Evolutionary conservation across 1,140 invertebrate species (phyloP).

Genomic region (Dendroctonus ponderosae): DNA sequence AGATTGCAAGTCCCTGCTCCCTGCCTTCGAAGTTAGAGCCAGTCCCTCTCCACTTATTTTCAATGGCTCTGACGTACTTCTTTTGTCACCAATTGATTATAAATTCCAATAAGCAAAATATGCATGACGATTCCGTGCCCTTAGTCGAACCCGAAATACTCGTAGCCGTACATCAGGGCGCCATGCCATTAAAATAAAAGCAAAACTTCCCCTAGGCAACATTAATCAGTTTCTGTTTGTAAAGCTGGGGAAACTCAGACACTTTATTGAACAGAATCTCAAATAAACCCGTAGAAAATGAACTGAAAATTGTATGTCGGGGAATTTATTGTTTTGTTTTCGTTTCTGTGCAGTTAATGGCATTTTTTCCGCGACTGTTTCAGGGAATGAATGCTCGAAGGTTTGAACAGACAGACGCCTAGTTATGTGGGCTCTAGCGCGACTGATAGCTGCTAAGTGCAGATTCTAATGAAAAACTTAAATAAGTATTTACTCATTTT

Average conservation of each 20-base stretch:
- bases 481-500: no score
- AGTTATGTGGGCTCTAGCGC: no score
- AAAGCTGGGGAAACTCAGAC: conserved; percentile 37
- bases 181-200: conserved; percentile 22
- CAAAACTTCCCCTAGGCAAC: conserved; percentile 17
- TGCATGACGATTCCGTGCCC: background rate
- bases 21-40: no score
- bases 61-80: no score
- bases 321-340: conserved; percentile 49
- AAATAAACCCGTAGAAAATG: conserved; percentile 46
- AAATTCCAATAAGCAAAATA: background rate
- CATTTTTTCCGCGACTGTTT: conserved; percentile 9
- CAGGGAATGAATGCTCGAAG: background rate
- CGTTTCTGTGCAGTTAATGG: conserved; percentile 33
- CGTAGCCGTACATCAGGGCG: conserved; percentile 12
- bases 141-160: conserved; percentile 2
- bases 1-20: no score
- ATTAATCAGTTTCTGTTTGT: conserved; percentile 37
- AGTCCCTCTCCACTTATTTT: no score
- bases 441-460: no score
- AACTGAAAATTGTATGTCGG: conserved; percentile 44
- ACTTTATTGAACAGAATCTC: conserved; percentile 41
- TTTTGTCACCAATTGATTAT: no score
- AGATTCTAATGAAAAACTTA: no score
- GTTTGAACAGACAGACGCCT: no score